phyloP scores from a whole-genome alignment of 2,888 invertebrate genomes.

The Xestia xanthographa region DNA sequence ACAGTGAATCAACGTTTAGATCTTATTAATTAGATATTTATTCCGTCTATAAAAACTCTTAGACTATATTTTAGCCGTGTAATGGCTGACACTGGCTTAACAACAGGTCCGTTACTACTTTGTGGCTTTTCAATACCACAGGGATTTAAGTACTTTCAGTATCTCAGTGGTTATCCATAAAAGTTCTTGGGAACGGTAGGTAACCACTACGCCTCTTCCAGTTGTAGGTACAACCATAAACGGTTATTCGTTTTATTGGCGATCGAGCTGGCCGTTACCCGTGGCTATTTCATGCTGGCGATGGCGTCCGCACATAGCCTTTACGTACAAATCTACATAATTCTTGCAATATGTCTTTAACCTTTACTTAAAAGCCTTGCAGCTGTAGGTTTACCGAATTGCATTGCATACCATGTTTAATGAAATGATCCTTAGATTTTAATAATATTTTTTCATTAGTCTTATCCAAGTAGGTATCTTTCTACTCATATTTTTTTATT shows the following conservation, averaged over 20 bases:
- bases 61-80: conserved; percentile 42
- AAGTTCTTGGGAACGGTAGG: conserved; percentile 66
- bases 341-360: conserved; percentile 30
- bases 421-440: neutral
- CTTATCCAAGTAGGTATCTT: neutral
- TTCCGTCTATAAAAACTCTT: conserved; percentile 56
- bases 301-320: conserved; percentile 54
- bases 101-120: conserved; percentile 50
- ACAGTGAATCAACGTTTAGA: conserved; percentile 57
- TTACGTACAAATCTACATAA: conserved; percentile 48
- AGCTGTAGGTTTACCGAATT: neutral
- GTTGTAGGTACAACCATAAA: conserved; percentile 68
- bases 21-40: conserved; percentile 62
- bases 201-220: conserved; percentile 62
- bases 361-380: conserved; percentile 8
- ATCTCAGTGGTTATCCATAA: conserved; percentile 63
- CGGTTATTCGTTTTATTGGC: conserved; percentile 76
- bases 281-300: conserved; percentile 64
- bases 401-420: neutral
- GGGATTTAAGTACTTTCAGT: conserved; percentile 57
- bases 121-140: conserved; percentile 64
- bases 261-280: conserved; percentile 71
- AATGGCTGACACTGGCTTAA: conserved; percentile 25
- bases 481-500: neutral
- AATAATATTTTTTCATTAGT: neutral